Evolutionary conservation across 2,888 invertebrate genomes (phyloP), one percentile per base, ranked within the genome.

Genomic region (Andrena minutula): DNA sequence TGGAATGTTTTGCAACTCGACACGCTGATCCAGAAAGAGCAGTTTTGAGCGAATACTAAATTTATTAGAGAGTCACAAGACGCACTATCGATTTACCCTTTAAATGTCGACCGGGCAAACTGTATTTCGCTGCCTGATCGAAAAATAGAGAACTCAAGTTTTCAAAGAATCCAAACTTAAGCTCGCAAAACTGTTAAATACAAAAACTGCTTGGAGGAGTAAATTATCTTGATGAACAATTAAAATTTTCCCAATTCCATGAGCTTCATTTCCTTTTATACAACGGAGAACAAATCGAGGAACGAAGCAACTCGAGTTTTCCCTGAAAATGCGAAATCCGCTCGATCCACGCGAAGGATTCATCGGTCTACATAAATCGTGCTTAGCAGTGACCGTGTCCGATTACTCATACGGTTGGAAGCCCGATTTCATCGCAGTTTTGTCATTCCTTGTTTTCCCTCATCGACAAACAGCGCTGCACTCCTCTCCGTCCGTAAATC

Each of bases 321-420:
- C 6, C 2, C 20, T 20, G 32, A 26, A 23, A 71, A 63, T 41
- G 16, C 63, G 64, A 28, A 58, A 61, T 35, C n/a, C 32, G 26
- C 30, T 26, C 23, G 41, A 32, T n/a, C 26, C 28, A 20, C 41
- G 26, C 51, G 23, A 74, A 49, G 61, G 72, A 78, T 77, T 69
- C 49, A 72, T 76, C 28, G 60, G 71, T 41, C 56, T 63, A 68
- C 58, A 78, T 71, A 70, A 81, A 86, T 86, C 53, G 60, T 20
- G 12, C 10, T 74, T 60, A 71, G 49, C 35, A 63, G 69, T 64
- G 49, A 20, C 12, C 32, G 49, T 20, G n/a, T 28, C 16, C 75
- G 73, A 85, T 84, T 80, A 80, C 64, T 85, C 85, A 82, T 71
- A 61, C 71, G 30, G 47, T 7, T 35, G 75, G 75, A 75, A 82